Evolutionary conservation across 1,140 invertebrate species (phyloP).

Genomic region (Zaprionus ornatus): DNA sequence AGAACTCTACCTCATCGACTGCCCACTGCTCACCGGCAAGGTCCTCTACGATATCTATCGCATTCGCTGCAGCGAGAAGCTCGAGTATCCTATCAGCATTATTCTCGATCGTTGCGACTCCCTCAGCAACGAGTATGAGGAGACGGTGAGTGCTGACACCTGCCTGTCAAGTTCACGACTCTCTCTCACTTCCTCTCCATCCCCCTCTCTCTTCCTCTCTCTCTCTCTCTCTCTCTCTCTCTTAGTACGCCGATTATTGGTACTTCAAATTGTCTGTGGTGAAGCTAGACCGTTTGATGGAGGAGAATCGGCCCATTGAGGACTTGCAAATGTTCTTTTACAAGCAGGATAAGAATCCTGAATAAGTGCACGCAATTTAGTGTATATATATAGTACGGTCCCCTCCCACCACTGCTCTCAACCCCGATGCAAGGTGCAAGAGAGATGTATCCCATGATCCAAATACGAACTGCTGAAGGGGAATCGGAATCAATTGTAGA

Average conservation of each 20-base stretch:
- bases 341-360: neutral
- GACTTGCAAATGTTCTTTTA: conserved; percentile 51
- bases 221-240: neutral
- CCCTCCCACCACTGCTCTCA: neutral
- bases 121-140: conserved; percentile 25
- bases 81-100: conserved; percentile 35
- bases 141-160: conserved; percentile 16
- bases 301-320: conserved; percentile 39
- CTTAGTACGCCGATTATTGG: conserved; percentile 41
- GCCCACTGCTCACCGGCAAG: conserved; percentile 33
- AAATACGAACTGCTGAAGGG: neutral
- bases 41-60: conserved; percentile 41
- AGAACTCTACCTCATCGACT: conserved; percentile 46
- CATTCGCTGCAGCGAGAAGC: conserved; percentile 15
- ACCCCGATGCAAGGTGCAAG: too few species aligned
- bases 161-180: neutral
- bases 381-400: neutral
- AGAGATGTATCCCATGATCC: neutral
- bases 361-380: neutral
- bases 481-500: neutral
- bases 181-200: neutral
- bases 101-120: conserved; percentile 27
- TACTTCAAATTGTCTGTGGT: conserved; percentile 24
- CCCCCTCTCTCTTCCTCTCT: neutral
- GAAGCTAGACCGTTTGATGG: conserved; percentile 39